These are phyloP conservation scores for Sprattus sprattus DNA, from an alignment of 2,113 vertebrate genomes.

Conservation along the genomic window DNA sequence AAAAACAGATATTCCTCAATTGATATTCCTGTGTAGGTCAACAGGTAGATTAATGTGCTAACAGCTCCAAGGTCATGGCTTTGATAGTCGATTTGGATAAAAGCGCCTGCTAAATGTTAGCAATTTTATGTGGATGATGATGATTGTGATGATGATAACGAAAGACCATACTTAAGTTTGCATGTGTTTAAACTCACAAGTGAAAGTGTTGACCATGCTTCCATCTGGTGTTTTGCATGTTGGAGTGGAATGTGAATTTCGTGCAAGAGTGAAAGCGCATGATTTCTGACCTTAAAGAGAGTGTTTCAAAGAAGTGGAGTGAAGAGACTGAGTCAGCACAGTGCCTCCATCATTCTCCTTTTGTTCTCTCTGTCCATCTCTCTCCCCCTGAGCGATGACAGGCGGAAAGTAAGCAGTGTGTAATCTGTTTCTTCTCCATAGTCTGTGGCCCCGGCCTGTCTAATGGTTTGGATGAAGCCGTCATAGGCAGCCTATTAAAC, in stretches of 20 bases:
- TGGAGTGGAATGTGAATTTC: background rate
- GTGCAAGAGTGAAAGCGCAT: background rate
- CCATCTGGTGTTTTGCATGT: too few species aligned
- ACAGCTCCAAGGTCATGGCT: too few species aligned
- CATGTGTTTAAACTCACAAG: background rate
- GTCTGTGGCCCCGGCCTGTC: background rate
- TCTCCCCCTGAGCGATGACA: slow-evolving; percentile 31
- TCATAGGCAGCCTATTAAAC: background rate
- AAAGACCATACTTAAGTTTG: too few species aligned
- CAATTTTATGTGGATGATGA: too few species aligned
- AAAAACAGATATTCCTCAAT: too few species aligned
- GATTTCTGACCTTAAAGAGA: background rate
- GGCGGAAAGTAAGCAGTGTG: background rate
- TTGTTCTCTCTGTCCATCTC: slow-evolving; percentile 32
- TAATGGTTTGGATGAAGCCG: background rate
- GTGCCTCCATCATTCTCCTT: slow-evolving; percentile 13
- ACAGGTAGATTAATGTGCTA: too few species aligned
- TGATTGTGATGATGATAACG: too few species aligned
- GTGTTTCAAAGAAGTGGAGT: slow-evolving; percentile 16
- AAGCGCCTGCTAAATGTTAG: too few species aligned
- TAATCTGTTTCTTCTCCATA: background rate
- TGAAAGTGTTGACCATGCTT: background rate
- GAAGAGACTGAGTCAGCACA: slow-evolving; percentile 21
- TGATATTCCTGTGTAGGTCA: too few species aligned
- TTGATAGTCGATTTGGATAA: too few species aligned